Conservation (phyloP, 1,140 invertebrate species). For the Drosophila ohnishii region DNA sequence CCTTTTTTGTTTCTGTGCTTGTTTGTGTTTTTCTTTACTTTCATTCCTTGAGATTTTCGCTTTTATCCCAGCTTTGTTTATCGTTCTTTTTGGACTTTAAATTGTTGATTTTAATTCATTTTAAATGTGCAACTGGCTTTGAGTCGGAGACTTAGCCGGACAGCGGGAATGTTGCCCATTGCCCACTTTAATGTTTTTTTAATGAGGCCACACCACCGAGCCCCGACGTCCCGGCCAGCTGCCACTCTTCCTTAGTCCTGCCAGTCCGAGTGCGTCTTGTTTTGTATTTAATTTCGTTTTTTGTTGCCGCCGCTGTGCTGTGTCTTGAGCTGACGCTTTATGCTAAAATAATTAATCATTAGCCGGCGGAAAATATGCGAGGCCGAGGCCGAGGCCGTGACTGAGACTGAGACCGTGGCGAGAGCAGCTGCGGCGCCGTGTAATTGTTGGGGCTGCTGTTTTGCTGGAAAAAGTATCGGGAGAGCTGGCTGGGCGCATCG, state of each 20-base stretch:
- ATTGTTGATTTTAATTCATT: constrained; percentile 61
- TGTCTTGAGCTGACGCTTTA: constrained; percentile 79
- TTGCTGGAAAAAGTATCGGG: constrained; percentile 7
- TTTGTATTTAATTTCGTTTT: constrained; percentile 76
- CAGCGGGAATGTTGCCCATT: constrained; percentile 43
- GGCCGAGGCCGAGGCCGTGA: constrained; percentile 29
- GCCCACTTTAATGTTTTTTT: constrained; percentile 78
- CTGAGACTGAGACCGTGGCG: constrained; percentile 6
- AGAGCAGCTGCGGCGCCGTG: constrained; percentile 60
- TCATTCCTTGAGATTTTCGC: constrained; percentile 20
- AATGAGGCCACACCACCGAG: constrained; percentile 57
- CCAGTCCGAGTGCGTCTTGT: constrained; percentile 40
- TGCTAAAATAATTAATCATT: constrained; percentile 82
- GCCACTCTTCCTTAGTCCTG: constrained; percentile 11
- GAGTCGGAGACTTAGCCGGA: constrained; percentile 15
- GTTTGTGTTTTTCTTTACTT: constrained; percentile 10
- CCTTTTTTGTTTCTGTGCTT: constrained; percentile 26
- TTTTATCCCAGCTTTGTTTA: constrained; percentile 31
- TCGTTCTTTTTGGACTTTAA: constrained; percentile 32
- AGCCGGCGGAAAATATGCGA: constrained; percentile 74
- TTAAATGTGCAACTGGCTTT: constrained; percentile 51
- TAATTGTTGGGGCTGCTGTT: constrained; percentile 70
- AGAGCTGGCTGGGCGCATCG: constrained; percentile 13
- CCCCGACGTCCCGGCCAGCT: constrained; percentile 40
- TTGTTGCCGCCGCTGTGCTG: constrained; percentile 35